Evolutionary conservation across 2,797 vertebrate species (phyloP).

Genomic region (Acipenser ruthenus): DNA sequence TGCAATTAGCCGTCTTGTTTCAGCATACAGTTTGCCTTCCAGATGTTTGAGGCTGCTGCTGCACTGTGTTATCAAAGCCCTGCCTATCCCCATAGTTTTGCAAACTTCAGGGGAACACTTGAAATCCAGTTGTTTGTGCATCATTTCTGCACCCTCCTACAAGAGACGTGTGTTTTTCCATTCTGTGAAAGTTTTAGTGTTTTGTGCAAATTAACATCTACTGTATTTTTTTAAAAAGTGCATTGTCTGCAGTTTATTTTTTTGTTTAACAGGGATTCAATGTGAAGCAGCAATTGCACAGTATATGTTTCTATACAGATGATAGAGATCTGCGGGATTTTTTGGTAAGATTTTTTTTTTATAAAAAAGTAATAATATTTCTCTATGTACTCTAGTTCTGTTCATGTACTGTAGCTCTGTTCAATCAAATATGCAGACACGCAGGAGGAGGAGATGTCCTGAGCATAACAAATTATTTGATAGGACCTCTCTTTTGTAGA

Average conservation of each 20-base stretch:
- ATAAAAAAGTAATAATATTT: no score
- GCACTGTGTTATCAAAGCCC: not conserved
- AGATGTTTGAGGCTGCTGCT: not conserved
- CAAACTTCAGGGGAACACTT: no score
- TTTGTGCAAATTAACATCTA: conserved; percentile 3
- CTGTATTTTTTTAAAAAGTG: conserved; percentile 6
- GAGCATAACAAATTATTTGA: no score
- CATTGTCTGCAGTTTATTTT: not conserved
- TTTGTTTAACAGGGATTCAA: conserved; percentile 66
- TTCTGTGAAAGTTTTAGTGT: not conserved
- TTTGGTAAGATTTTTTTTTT: conserved; percentile 60
- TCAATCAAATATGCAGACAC: no score
- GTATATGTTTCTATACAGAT: conserved; percentile 72
- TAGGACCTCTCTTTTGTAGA: no score
- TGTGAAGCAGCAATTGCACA: conserved; percentile 71
- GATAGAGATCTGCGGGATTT: conserved; percentile 64
- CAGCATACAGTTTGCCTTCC: not conserved
- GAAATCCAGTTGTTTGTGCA: no score
- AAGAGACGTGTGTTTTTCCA: no score
- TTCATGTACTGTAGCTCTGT: no score
- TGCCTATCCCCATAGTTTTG: not conserved
- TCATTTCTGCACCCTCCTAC: no score
- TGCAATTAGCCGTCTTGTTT: not conserved
- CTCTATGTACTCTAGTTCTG: no score
- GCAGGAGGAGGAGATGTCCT: no score